Base-by-base conservation (phyloP, 2,888 invertebrate genomes). In the Drosophila nr. fundita region DNA sequence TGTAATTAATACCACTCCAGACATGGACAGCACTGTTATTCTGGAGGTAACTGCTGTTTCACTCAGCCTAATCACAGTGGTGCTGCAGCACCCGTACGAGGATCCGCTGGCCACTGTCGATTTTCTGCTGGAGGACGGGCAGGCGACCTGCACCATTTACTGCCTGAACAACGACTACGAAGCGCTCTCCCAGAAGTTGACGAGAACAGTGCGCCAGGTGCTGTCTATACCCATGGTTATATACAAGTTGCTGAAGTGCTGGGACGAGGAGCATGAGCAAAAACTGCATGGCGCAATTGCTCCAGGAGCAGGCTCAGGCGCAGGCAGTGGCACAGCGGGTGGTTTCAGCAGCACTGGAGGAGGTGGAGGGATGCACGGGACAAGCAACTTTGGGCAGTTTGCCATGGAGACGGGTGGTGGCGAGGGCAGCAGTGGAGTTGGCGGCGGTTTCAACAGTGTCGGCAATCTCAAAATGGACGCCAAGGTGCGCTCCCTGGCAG, bases 41-140 rank as follows among this genome's bases (percentile, higher is more conserved):
- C 96, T 99, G 92, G 99, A 99, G 94, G 96, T 99, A 82, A 97
- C 96, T 86, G 97, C 98, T 4, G 94, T 98, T 42, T 98, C 98
- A 0, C 96, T 97, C 94, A 97, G 97, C 74, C 97, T 97, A 92
- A 95, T 99, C 77, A 97, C 97, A 13, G 96, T 99, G 27, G 96
- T 97, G 11, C 95, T 99, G 91, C 98, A 98, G 92, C 98, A 99
- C 94, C 98, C 99, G 0, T 94, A 96, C 27, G 98, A 98, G 91
- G 98, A 98, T 92, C 96, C 97, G 73, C 96, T 99, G 95, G 97
- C 98, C 0, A 98, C 98, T 0, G 97, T 97, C 18, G 98, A 99
- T 92, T 94, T 99, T 75, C 96, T 98, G 92, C 94, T 99, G 61
- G 94, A 95, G 8, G 98, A 98, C 88, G 96, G 96, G 0, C 95